Base-by-base conservation (phyloP, 2,113 vertebrate species). In the Serinus canaria region DNA sequence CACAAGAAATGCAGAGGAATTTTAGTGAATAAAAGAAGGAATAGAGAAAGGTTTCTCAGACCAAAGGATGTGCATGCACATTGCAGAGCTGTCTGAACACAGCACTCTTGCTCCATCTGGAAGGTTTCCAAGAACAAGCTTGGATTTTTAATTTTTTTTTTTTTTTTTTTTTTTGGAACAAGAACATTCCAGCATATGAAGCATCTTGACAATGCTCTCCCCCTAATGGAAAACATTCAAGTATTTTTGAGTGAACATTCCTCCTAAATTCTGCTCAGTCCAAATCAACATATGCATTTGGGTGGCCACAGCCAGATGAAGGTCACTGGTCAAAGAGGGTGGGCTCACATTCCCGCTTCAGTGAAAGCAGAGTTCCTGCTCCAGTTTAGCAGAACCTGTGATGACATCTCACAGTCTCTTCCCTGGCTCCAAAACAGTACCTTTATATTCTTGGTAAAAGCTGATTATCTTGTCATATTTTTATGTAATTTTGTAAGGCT, bases 181-280 rank as follows among this genome's bases (percentile, higher is more conserved):
- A 83, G 52, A 89, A 79, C 72, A 91, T 94, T 97, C 46, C 64
- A 86, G 35, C 81, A 75, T 92, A 87, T 30, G 64, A 96, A 70
- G n/a, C 80, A 91, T 94, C 83, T 87, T 81, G 37, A 43, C 58
- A 84, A 87, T 84, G 74, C 23, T 83, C 23, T 86, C 49, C 49
- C 88, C 70, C 62, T 92, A 81, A 70, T 70, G 77, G 87, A 89
- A 55, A 89, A 52, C 19, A 78, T 90, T 74, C 79, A 93, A 93
- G 31, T 83, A 90, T 93, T 81, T 83, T 64, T 2, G 7, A 93
- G 9, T 41, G 23, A 80, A 35, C 52, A 59, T 74, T 87, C 73
- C 27, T 39, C 9, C 81, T 74, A 63, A 93, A 94, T 92, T 74
- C 64, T 81, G 13, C 47, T 83, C 76, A 30, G 56, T 83, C 76